A percentile compares a stretch with the other conserved stretches of the same genome.
Conservation (phyloP, 2,113 vertebrate species). For the Octodon degus region DNA sequence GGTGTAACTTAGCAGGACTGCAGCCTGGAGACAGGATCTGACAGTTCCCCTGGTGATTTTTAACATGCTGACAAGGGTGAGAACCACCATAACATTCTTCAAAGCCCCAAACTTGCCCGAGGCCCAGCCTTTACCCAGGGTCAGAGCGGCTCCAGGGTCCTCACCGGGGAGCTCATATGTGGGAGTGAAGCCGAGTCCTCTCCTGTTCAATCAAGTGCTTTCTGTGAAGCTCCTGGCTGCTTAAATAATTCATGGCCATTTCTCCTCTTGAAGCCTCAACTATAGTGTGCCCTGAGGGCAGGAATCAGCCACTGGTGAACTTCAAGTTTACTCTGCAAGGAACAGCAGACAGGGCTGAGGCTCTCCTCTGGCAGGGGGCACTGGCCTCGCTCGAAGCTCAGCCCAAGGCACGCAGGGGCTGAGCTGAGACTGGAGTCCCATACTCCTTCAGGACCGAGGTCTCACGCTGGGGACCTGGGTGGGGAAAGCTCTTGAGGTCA, state of each 20-base stretch:
- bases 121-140: conserved; percentile 48
- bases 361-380: neutral
- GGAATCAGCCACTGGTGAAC: neutral
- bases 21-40: neutral
- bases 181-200: conserved; percentile 1
- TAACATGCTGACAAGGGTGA: conserved; percentile 42
- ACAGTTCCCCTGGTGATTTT: neutral
- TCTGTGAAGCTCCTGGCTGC: conserved; percentile 45
- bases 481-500: neutral
- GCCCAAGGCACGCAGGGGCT: neutral
- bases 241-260: conserved; percentile 75
- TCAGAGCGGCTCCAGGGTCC: conserved; percentile 39
- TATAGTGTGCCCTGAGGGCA: conserved; percentile 58
- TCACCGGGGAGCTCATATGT: conserved; percentile 58
- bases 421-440: neutral
- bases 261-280: conserved; percentile 67
- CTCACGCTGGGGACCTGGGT: neutral
- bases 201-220: conserved; percentile 38
- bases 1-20: neutral
- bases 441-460: neutral
- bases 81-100: conserved; percentile 62
- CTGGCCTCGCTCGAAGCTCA: neutral
- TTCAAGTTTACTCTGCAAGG: conserved; percentile 37
- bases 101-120: conserved; percentile 65
- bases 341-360: neutral